phyloP scores from a whole-genome alignment of 2,888 invertebrate species.

The Arge pagana region DNA sequence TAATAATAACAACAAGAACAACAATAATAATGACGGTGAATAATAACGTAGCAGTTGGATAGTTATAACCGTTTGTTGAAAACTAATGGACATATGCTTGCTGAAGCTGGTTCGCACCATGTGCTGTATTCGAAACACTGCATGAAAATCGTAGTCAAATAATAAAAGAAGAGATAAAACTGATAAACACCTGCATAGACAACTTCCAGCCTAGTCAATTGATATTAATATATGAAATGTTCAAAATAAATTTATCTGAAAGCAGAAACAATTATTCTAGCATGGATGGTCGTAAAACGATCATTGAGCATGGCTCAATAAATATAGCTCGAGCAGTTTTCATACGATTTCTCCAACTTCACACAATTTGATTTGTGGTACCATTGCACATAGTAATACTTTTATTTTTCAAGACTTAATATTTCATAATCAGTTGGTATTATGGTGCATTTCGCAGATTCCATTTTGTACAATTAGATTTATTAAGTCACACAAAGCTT shows the following conservation, averaged over 20 bases:
- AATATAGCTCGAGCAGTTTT: conserved; percentile 3
- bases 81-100: conserved; percentile 41
- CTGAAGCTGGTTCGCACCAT: conserved; percentile 37
- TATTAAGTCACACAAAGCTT: too few relatives aligned
- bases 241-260: conserved; percentile 11
- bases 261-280: conserved; percentile 2
- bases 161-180: conserved; percentile 16
- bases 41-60: conserved; percentile 44
- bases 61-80: conserved; percentile 44
- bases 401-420: too few relatives aligned
- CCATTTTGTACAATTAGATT: too few relatives aligned
- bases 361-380: neutral
- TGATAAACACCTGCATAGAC: conserved; percentile 6
- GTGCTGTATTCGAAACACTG: conserved; percentile 26
- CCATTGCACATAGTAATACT: too few relatives aligned
- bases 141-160: conserved; percentile 37
- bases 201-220: conserved; percentile 19
- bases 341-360: neutral
- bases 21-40: conserved; percentile 30
- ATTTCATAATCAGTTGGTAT: neutral
- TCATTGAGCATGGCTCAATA: conserved; percentile 16
- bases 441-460: conserved; percentile 1
- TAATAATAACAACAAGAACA: too few relatives aligned
- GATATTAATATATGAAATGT: conserved; percentile 12
- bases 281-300: conserved; percentile 15